A percentile compares a stretch with the other conserved stretches of the same genome.
phyloP scores from a whole-genome alignment of 53 echinoderm and acorn worm genomes.

The Arbacia lixula region DNA sequence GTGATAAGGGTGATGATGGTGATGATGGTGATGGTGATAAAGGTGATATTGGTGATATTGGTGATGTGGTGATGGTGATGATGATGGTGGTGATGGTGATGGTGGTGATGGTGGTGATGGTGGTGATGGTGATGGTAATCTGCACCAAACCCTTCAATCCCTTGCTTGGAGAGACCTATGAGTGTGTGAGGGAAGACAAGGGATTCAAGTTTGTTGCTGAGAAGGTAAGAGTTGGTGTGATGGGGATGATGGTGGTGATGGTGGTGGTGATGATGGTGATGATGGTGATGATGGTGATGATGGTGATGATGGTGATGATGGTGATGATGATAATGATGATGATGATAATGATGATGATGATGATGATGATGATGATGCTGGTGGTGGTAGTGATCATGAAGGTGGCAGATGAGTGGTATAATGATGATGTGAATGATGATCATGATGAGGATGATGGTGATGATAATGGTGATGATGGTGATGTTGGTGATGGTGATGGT shows the following conservation, averaged over 20 bases:
- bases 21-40: background rate
- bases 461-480: background rate
- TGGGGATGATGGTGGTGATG: conserved; percentile 1
- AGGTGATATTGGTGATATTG: background rate
- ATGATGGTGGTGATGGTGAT: background rate
- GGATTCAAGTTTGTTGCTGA: conserved; percentile 93
- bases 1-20: background rate
- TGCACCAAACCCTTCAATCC: conserved; percentile 99
- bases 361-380: background rate
- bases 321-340: background rate
- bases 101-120: too few species aligned
- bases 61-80: background rate
- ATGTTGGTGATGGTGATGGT: background rate
- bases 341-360: background rate
- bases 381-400: conserved; percentile 2
- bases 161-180: conserved; percentile 93
- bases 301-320: background rate
- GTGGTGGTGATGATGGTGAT: background rate
- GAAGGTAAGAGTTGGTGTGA: conserved; percentile 63
- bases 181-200: conserved; percentile 94
- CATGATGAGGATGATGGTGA: conserved; percentile 16
- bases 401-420: too few species aligned
- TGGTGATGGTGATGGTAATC: too few species aligned
- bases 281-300: conserved; percentile 9
- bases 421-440: background rate